Evolutionary conservation across 2,797 vertebrate genomes (phyloP), one percentile per base, ranked within the genome.

Genomic region (Brachyalestes nurse): DNA sequence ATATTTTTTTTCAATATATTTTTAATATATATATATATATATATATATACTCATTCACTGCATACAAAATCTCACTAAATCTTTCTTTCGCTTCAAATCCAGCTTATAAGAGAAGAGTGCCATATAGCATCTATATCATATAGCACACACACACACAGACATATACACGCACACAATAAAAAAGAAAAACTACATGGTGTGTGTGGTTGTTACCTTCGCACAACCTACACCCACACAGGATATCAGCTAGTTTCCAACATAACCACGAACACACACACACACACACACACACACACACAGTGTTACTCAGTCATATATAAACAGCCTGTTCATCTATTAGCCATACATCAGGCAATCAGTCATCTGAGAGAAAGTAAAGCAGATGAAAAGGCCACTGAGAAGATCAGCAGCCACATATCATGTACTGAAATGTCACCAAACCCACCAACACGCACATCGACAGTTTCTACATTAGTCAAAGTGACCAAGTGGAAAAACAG

Each of bases 381-480:
- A 28, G 28, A 28, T 53, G 12, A 53, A 53, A 53, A 53, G 51
- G 51, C 4, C 51, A 6, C 51, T 53, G 16, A 53, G 4, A 53
- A 14, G 4, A 53, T 53, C 1, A 53, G 16, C 42, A 53, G 51
- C 51, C 51, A 14, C 12, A 28, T 28, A 28, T 53, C 12, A 53
- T 14, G 4, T 53, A 53, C 51, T 53, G 51, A 53, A 53, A 14
- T 53, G 12, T 4, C 51, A 16, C 51, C 51, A 17, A 53, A 12
- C 9, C 51, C 51, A 12, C 51, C 9, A 4, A 13, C 51, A 13
- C 13, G 16, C 51, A 53, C 47, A 58, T 77, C 67, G 57, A 58
- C 21, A 62, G 57, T 61, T 23, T 70, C 61, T 25, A 65, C 71
- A 81, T 81, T 72, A 79, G 81, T 75, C 75, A 78, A 84, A 82